phyloP scores from a whole-genome alignment of 2,113 vertebrate genomes.

The Bostrychus sinensis region DNA sequence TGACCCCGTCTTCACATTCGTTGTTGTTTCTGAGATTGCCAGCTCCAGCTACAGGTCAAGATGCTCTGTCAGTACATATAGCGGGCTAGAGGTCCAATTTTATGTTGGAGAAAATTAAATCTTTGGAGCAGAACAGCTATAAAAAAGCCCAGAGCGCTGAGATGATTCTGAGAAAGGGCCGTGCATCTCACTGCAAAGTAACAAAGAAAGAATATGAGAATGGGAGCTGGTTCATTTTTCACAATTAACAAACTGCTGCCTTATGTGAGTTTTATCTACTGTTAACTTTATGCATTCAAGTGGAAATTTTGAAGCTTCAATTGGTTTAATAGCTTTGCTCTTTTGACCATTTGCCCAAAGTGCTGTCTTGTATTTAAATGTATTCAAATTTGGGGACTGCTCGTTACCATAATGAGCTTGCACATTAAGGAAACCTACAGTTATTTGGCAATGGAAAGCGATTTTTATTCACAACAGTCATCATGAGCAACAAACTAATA shows the following conservation, averaged over 20 bases:
- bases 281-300: slow-evolving; percentile 14
- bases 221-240: slow-evolving; percentile 41
- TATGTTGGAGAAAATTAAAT: slow-evolving; percentile 49
- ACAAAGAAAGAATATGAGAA: slow-evolving; percentile 30
- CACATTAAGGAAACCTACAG: slow-evolving; percentile 5
- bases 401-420: slow-evolving; percentile 28
- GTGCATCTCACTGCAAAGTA: slow-evolving; percentile 17
- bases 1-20: slow-evolving; percentile 13
- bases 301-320: slow-evolving; percentile 22
- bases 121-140: slow-evolving; percentile 31
- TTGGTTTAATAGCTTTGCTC: slow-evolving; percentile 14
- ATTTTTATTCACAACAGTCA: slow-evolving; percentile 13
- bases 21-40: neutral
- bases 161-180: slow-evolving; percentile 14
- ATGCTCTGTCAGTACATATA: neutral
- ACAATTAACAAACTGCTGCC: slow-evolving; percentile 43
- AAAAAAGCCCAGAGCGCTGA: slow-evolving; percentile 10
- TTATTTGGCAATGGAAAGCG: slow-evolving; percentile 16
- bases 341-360: slow-evolving; percentile 14
- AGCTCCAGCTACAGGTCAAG: slow-evolving; percentile 32
- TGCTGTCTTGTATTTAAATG: slow-evolving; percentile 26
- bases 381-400: slow-evolving; percentile 35
- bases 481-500: slow-evolving; percentile 37
- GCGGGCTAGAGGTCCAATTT: slow-evolving; percentile 30
- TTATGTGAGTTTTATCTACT: slow-evolving; percentile 19